Evolutionary conservation across 2,797 vertebrate species (phyloP).

Genomic region (Chromis chromis): DNA sequence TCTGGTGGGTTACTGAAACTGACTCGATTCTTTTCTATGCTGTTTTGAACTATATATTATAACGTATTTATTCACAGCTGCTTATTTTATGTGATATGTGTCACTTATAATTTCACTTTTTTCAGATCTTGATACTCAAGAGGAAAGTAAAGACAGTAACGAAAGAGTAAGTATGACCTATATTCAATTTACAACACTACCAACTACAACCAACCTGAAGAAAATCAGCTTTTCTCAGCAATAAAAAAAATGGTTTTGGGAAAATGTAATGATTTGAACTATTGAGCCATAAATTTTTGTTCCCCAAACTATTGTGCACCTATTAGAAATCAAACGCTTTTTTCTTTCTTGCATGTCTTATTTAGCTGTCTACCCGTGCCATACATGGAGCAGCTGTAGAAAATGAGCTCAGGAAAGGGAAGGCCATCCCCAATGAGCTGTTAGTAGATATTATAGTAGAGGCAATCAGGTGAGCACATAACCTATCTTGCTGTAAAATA

Average conservation of each 20-base stretch:
- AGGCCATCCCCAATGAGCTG: slow-evolving; percentile 84
- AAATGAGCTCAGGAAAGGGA: slow-evolving; percentile 84
- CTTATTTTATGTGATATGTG: background rate
- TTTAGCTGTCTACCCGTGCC: slow-evolving; percentile 83
- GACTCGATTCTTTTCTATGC: background rate
- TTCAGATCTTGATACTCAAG: slow-evolving; percentile 36
- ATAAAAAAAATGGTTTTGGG: background rate
- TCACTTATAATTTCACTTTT: slow-evolving; percentile 4
- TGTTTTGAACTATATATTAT: background rate
- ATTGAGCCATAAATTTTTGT: background rate
- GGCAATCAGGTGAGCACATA: slow-evolving; percentile 86
- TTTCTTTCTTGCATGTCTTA: background rate
- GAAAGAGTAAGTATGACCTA: slow-evolving; percentile 24
- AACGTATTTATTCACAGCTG: background rate
- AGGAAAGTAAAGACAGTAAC: slow-evolving; percentile 27
- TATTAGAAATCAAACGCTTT: slow-evolving; percentile 8
- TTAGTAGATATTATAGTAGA: slow-evolving; percentile 88
- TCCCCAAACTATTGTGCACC: background rate
- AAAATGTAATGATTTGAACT: background rate
- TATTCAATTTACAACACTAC: background rate
- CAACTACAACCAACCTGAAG: background rate
- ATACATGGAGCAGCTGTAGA: slow-evolving; percentile 83
- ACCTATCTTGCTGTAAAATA: background rate
- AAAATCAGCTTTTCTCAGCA: background rate
- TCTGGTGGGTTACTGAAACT: slow-evolving; percentile 61